phyloP scores from a whole-genome alignment of 1,140 invertebrate genomes.

The Teleopsis dalmanni region DNA sequence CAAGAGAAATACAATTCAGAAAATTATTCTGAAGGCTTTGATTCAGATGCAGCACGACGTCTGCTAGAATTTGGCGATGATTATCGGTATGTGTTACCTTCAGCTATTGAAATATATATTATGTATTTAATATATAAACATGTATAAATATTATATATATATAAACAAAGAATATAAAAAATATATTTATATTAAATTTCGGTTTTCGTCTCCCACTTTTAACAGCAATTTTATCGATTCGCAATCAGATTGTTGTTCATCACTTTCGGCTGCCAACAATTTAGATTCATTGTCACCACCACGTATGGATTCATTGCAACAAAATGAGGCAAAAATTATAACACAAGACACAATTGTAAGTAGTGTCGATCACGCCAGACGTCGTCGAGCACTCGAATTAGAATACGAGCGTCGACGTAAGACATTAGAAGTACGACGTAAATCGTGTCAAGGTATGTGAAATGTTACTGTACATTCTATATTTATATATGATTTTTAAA shows the following conservation, averaged over 20 bases:
- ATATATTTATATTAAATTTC: not conserved
- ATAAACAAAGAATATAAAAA: not conserved
- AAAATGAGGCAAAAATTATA: constrained; percentile 30
- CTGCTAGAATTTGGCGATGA: constrained; percentile 85
- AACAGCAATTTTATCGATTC: constrained; percentile 64
- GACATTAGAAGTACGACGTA: constrained; percentile 37
- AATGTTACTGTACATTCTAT: not conserved
- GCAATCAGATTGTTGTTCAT: constrained; percentile 74
- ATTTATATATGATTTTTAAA: not conserved
- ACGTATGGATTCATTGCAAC: constrained; percentile 41
- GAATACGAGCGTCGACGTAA: constrained; percentile 42
- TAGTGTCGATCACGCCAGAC: constrained; percentile 36
- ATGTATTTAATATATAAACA: not conserved
- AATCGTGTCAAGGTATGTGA: constrained; percentile 36
- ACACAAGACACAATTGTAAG: constrained; percentile 38
- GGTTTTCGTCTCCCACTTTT: not conserved
- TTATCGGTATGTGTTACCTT: constrained; percentile 57
- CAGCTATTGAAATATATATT: not conserved
- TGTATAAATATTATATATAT: not conserved
- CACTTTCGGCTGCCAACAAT: constrained; percentile 59
- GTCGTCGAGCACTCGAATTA: constrained; percentile 36
- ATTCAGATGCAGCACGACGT: constrained; percentile 72
- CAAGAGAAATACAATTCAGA: constrained; percentile 89
- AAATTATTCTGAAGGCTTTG: constrained; percentile 81
- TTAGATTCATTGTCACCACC: constrained; percentile 52